phyloP scores from a whole-genome alignment of 2,888 invertebrate species.

The Phyllotreta cruciferae region DNA sequence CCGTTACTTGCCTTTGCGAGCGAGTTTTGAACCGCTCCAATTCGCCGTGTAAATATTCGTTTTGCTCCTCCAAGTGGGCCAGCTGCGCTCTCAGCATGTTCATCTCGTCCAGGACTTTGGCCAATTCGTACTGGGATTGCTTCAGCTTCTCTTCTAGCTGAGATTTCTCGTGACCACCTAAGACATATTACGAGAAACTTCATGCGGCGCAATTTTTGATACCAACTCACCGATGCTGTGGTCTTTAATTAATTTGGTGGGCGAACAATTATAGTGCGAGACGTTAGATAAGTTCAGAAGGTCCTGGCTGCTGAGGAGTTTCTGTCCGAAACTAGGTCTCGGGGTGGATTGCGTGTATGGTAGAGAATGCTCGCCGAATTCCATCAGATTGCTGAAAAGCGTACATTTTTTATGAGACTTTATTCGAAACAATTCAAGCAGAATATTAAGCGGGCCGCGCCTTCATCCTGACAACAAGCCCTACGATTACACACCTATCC shows the following conservation, averaged over 20 bases:
- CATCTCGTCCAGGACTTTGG: constrained; percentile 46
- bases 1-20: constrained; percentile 45
- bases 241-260: constrained; percentile 36
- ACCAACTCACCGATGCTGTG: constrained; percentile 31
- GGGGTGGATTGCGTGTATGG: constrained; percentile 49
- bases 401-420: background rate
- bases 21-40: constrained; percentile 44
- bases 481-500: no score
- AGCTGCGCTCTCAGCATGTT: constrained; percentile 46
- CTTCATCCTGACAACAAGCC: no score
- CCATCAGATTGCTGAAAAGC: constrained; percentile 38
- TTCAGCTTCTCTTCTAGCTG: constrained; percentile 46
- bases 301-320: constrained; percentile 42
- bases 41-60: constrained; percentile 48
- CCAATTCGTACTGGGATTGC: constrained; percentile 47
- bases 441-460: no score
- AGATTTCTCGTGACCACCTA: constrained; percentile 40
- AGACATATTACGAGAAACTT: constrained; percentile 9
- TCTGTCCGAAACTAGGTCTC: constrained; percentile 47
- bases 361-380: constrained; percentile 40
- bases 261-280: constrained; percentile 44
- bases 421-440: background rate
- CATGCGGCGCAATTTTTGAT: no score
- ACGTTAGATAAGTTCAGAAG: constrained; percentile 45
- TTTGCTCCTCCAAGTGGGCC: constrained; percentile 48